phyloP scores from a whole-genome alignment of 2,113 vertebrate species.

The Burhinus oedicnemus region DNA sequence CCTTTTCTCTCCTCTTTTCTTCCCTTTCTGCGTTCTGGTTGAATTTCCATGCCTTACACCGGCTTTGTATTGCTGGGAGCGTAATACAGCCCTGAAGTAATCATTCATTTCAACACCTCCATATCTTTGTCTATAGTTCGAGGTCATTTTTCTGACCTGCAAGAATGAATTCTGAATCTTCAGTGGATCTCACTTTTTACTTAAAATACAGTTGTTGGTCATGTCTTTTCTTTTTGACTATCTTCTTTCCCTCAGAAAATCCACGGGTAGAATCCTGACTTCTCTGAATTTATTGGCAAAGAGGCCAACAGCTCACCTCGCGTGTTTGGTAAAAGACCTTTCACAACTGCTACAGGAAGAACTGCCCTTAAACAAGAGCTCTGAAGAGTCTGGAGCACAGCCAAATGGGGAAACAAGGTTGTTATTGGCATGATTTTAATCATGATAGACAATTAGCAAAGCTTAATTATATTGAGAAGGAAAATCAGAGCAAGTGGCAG shows the following conservation, averaged over 20 bases:
- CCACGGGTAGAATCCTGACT: background rate
- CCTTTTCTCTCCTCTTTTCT: background rate
- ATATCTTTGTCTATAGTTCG: background rate
- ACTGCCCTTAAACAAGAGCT: constrained; percentile 71
- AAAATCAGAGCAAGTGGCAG: constrained; percentile 75
- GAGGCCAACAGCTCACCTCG: background rate
- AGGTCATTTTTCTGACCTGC: background rate
- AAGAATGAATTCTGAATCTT: background rate
- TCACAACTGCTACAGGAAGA: constrained; percentile 63
- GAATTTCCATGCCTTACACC: background rate
- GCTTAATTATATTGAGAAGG: constrained; percentile 80
- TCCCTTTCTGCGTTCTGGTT: background rate
- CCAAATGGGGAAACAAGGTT: constrained; percentile 76
- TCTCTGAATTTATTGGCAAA: background rate
- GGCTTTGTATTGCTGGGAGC: background rate
- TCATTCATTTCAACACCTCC: constrained; percentile 37
- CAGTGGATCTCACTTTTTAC: background rate
- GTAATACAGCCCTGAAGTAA: background rate
- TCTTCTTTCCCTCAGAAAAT: background rate
- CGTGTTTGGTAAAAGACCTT: constrained; percentile 32
- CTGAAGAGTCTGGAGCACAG: constrained; percentile 72
- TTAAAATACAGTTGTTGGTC: background rate
- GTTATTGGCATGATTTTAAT: constrained; percentile 83
- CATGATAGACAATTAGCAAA: constrained; percentile 82
- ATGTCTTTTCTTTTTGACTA: background rate